These are phyloP conservation scores for Ahaetulla prasina DNA, from an alignment of 2,113 vertebrate species.

Conservation along the genomic window DNA sequence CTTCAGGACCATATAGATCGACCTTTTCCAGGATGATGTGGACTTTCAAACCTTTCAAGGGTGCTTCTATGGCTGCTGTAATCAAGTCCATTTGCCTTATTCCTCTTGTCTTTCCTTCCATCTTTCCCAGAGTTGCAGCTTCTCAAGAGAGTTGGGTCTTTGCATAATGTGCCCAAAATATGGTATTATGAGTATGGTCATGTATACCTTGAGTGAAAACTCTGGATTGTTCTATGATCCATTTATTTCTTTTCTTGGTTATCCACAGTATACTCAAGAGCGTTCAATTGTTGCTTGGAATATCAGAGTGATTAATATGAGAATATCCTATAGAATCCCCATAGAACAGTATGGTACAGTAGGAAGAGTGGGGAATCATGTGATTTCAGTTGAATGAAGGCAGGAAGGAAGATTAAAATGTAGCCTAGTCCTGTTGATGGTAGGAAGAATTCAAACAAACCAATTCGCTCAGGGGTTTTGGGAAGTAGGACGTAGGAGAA, in stretches of 20 bases:
- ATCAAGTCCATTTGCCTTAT: neutral
- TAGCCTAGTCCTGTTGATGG: neutral
- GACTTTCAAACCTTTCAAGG: neutral
- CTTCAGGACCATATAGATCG: neutral
- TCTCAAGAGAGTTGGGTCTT: neutral
- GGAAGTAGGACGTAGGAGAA: neutral
- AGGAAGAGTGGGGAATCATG: neutral
- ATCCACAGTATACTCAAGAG: neutral
- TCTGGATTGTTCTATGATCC: neutral
- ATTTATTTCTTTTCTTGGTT: neutral
- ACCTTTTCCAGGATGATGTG: neutral
- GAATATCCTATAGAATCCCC: neutral
- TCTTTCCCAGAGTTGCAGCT: neutral
- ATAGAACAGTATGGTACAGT: neutral
- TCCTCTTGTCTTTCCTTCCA: neutral
- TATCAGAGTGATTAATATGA: neutral
- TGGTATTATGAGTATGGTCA: neutral
- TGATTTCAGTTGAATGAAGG: neutral
- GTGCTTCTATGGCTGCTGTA: neutral
- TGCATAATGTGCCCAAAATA: neutral
- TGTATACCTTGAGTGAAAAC: neutral
- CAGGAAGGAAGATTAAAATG: neutral
- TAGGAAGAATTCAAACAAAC: neutral
- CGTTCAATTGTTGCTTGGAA: neutral
- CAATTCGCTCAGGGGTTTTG: neutral